Evolutionary conservation across 2,888 invertebrate genomes (phyloP).

Genomic region (Acheta domesticus): DNA sequence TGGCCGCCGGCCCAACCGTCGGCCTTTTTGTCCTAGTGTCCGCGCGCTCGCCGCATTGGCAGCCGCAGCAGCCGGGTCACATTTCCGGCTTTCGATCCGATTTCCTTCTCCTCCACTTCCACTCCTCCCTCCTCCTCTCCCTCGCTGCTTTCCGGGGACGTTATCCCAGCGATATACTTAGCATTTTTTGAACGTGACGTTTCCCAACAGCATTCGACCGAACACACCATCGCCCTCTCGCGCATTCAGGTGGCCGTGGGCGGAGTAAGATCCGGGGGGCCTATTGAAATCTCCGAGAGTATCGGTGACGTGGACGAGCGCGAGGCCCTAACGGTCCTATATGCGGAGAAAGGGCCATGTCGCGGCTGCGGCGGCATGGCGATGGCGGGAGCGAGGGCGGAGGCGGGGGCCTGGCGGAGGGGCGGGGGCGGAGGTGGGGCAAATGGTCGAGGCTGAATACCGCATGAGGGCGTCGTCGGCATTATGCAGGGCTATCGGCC

Average conservation of each 20-base stretch:
- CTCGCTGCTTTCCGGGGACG: neutral
- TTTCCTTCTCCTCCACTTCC: neutral
- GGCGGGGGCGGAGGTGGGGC: neutral
- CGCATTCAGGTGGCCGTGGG: neutral
- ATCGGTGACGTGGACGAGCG: too few relatives aligned
- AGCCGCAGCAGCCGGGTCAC: neutral
- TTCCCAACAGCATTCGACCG: neutral
- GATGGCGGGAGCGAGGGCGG: neutral
- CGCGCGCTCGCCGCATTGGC: neutral
- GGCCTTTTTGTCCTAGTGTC: too few relatives aligned
- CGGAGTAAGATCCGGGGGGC: neutral
- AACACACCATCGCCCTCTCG: neutral
- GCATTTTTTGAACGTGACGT: neutral
- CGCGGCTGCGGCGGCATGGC: neutral
- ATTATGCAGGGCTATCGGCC: neutral
- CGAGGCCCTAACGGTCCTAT: too few relatives aligned
- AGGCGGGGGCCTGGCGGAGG: neutral
- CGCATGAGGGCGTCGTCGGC: neutral
- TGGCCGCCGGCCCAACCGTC: too few relatives aligned
- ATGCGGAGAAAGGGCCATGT: neutral
- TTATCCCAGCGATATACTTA: neutral
- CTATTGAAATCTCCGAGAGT: neutral
- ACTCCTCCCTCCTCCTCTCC: neutral
- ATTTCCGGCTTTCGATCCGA: neutral
- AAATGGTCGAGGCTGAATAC: neutral